Evolutionary conservation across 1,140 invertebrate species (phyloP).

Genomic region (Procambarus clarkii): DNA sequence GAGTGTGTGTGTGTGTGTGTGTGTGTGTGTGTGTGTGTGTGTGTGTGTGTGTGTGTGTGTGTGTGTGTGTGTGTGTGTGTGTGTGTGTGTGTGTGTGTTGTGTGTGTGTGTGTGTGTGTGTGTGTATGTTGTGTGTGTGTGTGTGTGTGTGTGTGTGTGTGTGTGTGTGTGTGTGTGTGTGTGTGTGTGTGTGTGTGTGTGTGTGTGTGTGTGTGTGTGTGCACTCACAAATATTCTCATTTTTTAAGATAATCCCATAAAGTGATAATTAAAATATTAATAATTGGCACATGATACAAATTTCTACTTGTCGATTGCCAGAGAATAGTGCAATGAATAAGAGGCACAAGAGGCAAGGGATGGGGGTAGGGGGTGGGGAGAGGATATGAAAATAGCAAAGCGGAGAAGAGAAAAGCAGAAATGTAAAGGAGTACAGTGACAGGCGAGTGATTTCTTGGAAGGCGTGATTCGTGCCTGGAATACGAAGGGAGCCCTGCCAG

Average conservation of each 20-base stretch:
- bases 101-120: too few relatives aligned
- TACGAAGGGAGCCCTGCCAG: background rate
- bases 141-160: background rate
- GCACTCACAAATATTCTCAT: too few relatives aligned
- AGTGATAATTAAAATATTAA: too few relatives aligned
- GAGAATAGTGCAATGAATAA: too few relatives aligned
- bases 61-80: background rate
- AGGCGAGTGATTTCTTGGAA: background rate
- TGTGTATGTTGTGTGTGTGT: too few relatives aligned
- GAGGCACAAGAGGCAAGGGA: background rate
- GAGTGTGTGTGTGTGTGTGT: constrained; percentile 1
- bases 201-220: background rate
- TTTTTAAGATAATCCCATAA: too few relatives aligned
- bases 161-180: constrained; percentile 4
- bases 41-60: background rate
- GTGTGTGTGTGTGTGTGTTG: too few relatives aligned
- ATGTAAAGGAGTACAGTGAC: background rate
- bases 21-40: constrained; percentile 7
- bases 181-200: constrained; percentile 3
- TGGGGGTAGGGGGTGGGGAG: background rate
- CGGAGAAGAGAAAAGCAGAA: background rate
- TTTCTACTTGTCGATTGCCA: too few relatives aligned
- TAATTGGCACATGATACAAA: too few relatives aligned
- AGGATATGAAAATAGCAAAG: background rate
- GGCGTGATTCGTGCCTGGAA: background rate